Base-by-base conservation (phyloP, 1,140 invertebrate genomes). In the Zaprionus ornatus region DNA sequence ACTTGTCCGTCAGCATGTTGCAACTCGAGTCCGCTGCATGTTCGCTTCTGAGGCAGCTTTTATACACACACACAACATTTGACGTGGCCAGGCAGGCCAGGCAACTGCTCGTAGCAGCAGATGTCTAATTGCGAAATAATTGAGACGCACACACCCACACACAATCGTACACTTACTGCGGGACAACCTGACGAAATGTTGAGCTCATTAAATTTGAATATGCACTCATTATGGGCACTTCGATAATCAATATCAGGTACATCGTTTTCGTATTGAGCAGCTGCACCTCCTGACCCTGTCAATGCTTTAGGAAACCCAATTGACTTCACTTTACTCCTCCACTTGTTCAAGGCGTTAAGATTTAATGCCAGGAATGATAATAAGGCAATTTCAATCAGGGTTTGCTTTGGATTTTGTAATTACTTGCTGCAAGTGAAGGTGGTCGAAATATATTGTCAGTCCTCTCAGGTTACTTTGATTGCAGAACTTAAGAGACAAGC, bases 1-100 rank as follows among this genome's bases (percentile, higher is more conserved):
- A 87, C 61, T 65, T 76, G 25, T 70, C 42, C 56, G 83, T 82
- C 57, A 68, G 48, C 83, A 82, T 82, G 62, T 68, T 48, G 42
- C 64, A 29, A 13, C n/a, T 65, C 45, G 17, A 50, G 21, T 19
- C 45, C 32, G 55, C 32, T 57, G 19, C 29, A 9, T 15, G 19
- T 32, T 19, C 32, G 40, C 7, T 21, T 15, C 13, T 12, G 3
- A 6, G 55, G 1, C 12, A 3, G 17, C 25, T 48, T 74, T 66
- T 40, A 80, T 25, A 15, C 40, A 45, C 40, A 45, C n/a, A 45
- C 42, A 48, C 42, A 19, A 6, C 21, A 62, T 25, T 54, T 29
- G 25, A 62, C 27, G 37, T 32, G 13, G 23, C 37, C 25, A 15
- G 37, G 13, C 17, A 10, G 29, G 37, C 37, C 17, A n/a, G n/a